Evolutionary conservation across 2,888 invertebrate species (phyloP), one percentile per base, ranked within the genome.

Genomic region (Labia minor): DNA sequence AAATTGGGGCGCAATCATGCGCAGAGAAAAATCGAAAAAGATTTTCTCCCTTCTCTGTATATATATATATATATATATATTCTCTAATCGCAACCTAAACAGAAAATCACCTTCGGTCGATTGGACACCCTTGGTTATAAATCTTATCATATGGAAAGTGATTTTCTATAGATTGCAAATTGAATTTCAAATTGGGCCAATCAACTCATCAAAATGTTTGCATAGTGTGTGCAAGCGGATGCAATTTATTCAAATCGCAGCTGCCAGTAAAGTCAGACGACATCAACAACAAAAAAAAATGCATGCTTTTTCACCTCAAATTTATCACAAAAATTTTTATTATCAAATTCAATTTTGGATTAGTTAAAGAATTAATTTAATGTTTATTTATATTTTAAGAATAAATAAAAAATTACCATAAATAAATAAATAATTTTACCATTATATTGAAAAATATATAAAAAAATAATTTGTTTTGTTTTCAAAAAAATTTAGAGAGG

Each of bases 111-210:
- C 49, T 49, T 49, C 49, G 49, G n/a, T 49, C 14, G 49, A 49
- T 16, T 49, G 49, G 49, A 49, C 49, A 49, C 49, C 49, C 49
- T 16, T 49, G 49, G 49, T 8, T 49, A 49, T 49, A 49, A 49
- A 49, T 49, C 49, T n/a, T 49, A 49, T 49, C 49, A 49, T 49
- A 49, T 49, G 49, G 49, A 49, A 49, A 49, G 49, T 49, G 49
- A 49, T 49, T 49, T 49, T 49, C n/a, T 49, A 49, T 49, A 49
- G 49, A 49, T 49, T n/a, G 49, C n/a, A 49, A 49, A 49, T 49
- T 49, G 49, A 49, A 49, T 49, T 49, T 49, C 49, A 49, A 49
- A 49, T 49, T 49, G 49, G 49, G 49, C 49, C 49, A 49, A 49
- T 49, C 49, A 49, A 49, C 49, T 49, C 49, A 14, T 49, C 49